Evolutionary conservation across 2,888 invertebrate species (phyloP).

Genomic region (Drosophila anceps): DNA sequence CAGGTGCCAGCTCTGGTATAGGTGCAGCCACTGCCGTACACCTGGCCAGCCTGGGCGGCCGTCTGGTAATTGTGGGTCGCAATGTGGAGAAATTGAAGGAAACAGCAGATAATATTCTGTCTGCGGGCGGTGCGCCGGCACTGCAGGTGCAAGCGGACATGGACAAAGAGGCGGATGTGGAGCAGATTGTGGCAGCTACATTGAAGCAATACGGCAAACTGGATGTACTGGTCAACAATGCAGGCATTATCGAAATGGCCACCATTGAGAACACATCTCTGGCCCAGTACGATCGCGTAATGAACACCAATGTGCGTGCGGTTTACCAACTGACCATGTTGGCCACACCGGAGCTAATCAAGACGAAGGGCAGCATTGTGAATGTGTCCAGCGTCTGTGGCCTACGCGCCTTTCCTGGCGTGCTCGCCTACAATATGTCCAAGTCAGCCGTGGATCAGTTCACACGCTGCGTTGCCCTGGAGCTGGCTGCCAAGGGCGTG

Average conservation of each 20-base stretch:
- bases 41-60: constrained; percentile 88
- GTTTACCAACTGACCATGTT: constrained; percentile 93
- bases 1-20: constrained; percentile 92
- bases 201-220: constrained; percentile 90
- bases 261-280: constrained; percentile 93
- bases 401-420: constrained; percentile 94
- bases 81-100: constrained; percentile 89
- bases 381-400: constrained; percentile 98
- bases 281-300: constrained; percentile 94
- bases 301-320: constrained; percentile 95
- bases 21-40: constrained; percentile 90
- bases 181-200: constrained; percentile 90
- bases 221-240: constrained; percentile 94
- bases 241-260: constrained; percentile 93
- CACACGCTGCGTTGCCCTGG: constrained; percentile 96
- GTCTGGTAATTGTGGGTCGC: constrained; percentile 89
- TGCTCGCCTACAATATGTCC: constrained; percentile 95
- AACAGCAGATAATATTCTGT: constrained; percentile 86
- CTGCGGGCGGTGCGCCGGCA: constrained; percentile 83
- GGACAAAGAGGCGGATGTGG: constrained; percentile 90
- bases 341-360: constrained; percentile 93
- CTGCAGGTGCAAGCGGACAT: constrained; percentile 89
- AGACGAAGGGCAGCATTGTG: constrained; percentile 94
- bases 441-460: constrained; percentile 98
- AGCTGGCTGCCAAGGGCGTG: constrained; percentile 92